A percentile compares a stretch with the other conserved stretches of the same genome.
Conservation (phyloP, 2,888 invertebrate genomes). For the Napeogenes inachia region DNA sequence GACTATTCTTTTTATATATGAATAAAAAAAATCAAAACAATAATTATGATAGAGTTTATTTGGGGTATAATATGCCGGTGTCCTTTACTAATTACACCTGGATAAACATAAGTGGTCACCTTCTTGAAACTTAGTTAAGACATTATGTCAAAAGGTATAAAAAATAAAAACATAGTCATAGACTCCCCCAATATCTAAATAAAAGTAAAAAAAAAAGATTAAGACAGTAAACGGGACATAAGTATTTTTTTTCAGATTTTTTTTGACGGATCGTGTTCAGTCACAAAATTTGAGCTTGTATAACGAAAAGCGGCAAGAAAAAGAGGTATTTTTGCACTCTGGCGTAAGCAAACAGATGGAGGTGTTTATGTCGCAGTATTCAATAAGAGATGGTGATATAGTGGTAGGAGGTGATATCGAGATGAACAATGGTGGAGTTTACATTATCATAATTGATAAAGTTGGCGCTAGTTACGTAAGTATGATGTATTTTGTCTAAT, state of each 20-base stretch:
- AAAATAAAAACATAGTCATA: too few species aligned
- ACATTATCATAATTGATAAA: slow-evolving; percentile 44
- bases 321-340: slow-evolving; percentile 38
- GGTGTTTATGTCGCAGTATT: slow-evolving; percentile 50
- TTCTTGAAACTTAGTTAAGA: too few species aligned
- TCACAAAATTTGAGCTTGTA: slow-evolving; percentile 38
- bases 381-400: slow-evolving; percentile 36
- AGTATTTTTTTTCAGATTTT: slow-evolving; percentile 38
- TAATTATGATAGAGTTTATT: too few species aligned
- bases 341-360: slow-evolving; percentile 45
- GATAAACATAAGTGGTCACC: too few species aligned
- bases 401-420: slow-evolving; percentile 35
- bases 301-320: slow-evolving; percentile 44
- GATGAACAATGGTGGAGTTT: slow-evolving; percentile 54
- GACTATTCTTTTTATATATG: too few species aligned
- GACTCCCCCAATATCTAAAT: too few species aligned
- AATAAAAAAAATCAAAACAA: too few species aligned
- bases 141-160: too few species aligned
- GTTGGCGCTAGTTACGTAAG: slow-evolving; percentile 40
- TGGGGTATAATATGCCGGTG: too few species aligned
- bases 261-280: slow-evolving; percentile 38
- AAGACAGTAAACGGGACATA: too few species aligned
- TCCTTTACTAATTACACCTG: too few species aligned
- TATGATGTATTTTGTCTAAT: slow-evolving; percentile 18
- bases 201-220: too few species aligned